Conservation (phyloP, 2,797 vertebrate species). For the Trachurus trachurus region DNA sequence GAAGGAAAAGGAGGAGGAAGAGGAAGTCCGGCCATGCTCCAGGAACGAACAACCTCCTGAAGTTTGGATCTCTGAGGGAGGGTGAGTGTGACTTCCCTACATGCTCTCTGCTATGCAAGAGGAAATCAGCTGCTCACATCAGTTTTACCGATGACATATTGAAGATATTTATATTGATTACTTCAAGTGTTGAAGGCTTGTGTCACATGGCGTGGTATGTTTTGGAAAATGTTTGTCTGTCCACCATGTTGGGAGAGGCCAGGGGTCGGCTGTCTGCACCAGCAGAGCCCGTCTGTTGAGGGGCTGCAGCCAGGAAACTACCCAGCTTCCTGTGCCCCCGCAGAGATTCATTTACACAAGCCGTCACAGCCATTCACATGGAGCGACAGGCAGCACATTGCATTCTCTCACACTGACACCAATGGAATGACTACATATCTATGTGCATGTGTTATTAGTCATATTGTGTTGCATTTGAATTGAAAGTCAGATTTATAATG, state of each 20-base stretch:
- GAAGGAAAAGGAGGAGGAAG: conserved; percentile 14
- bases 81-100: conserved; percentile 86
- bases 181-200: conserved; percentile 41
- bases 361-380: conserved; percentile 67
- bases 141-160: not conserved
- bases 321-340: conserved; percentile 75
- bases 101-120: conserved; percentile 7
- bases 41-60: conserved; percentile 86
- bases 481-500: too few species aligned
- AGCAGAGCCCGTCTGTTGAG: conserved; percentile 81
- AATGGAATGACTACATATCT: not conserved
- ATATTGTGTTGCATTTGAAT: too few species aligned
- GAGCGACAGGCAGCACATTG: conserved; percentile 19
- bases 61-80: conserved; percentile 90
- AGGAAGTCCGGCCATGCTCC: conserved; percentile 75
- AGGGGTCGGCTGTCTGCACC: conserved; percentile 71
- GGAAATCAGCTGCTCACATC: not conserved
- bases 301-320: conserved; percentile 77
- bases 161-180: not conserved
- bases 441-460: not conserved
- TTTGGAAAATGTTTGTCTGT: conserved; percentile 74
- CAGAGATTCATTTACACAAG: conserved; percentile 75
- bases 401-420: conserved; percentile 26
- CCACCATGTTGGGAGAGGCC: conserved; percentile 70
- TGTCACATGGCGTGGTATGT: conserved; percentile 55